Evolutionary conservation across 2,113 vertebrate species (phyloP).

Genomic region (Otolemur garnettii): DNA sequence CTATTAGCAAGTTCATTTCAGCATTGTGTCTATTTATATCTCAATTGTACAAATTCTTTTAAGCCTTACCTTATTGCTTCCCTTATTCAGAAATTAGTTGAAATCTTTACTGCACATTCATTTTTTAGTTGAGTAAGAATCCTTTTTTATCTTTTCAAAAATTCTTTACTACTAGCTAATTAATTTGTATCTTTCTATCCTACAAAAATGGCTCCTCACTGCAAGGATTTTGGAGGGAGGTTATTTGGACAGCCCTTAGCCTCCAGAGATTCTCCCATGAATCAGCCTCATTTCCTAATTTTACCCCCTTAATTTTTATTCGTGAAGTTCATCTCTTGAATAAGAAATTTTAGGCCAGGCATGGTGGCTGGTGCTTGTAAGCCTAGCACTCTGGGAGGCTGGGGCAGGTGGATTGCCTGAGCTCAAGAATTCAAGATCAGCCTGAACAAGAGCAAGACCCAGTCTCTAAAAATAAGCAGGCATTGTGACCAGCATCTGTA

Average conservation of each 20-base stretch:
- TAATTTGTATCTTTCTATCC: not conserved
- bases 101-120: not conserved
- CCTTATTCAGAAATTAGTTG: slow-evolving; percentile 38
- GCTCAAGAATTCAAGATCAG: no score
- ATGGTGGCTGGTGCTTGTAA: no score
- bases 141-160: slow-evolving; percentile 2
- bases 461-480: no score
- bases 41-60: not conserved
- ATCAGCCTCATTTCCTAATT: not conserved
- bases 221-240: not conserved
- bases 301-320: not conserved
- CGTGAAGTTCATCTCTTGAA: not conserved
- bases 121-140: not conserved
- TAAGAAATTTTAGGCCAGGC: not conserved
- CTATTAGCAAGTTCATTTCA: slow-evolving; percentile 52
- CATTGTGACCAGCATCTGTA: no score
- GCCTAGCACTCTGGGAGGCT: no score
- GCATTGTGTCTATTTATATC: not conserved
- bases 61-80: not conserved
- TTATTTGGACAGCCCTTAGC: not conserved
- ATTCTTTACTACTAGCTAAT: not conserved
- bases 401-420: no score
- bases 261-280: not conserved
- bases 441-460: no score
- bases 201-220: not conserved